Percentiles rank a stretch among this genome's conserved stretches.
Conservation (phyloP, 2,113 vertebrate species). For the Spea multiplicata region DNA sequence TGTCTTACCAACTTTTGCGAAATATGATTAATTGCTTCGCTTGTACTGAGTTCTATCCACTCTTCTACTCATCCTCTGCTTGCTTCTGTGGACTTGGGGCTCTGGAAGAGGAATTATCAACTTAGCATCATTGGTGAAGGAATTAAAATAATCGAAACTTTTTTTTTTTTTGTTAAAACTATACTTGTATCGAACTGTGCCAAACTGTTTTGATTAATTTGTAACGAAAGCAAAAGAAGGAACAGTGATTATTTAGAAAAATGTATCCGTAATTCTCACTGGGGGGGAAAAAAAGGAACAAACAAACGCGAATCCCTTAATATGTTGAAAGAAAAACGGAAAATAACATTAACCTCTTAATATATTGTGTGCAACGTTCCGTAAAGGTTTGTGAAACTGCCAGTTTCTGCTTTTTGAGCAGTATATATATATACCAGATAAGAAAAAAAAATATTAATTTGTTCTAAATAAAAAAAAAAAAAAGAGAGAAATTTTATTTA, state of each 20-base stretch:
- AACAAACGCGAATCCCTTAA: too few species aligned
- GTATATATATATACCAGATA: conserved; percentile 15
- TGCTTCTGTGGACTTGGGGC: conserved; percentile 75
- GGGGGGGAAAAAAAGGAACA: not conserved
- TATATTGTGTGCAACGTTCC: conserved; percentile 38
- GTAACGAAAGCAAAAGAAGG: conserved; percentile 21
- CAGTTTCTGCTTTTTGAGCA: conserved; percentile 39
- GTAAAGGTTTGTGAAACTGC: conserved; percentile 29
- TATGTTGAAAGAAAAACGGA: too few species aligned
- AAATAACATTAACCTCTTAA: conserved; percentile 17
- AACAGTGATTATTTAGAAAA: conserved; percentile 21
- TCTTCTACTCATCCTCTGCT: conserved; percentile 73
- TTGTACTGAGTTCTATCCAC: conserved; percentile 77
- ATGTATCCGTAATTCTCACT: conserved; percentile 36
- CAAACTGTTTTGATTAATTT: conserved; percentile 65
- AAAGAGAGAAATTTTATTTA: conserved; percentile 34
- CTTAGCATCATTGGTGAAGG: conserved; percentile 72
- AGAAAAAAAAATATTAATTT: conserved; percentile 17
- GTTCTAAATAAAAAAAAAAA: not conserved
- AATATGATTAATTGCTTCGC: conserved; percentile 75
- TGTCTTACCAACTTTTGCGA: conserved; percentile 80
- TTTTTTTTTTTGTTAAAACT: conserved; percentile 63
- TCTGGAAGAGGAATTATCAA: conserved; percentile 68
- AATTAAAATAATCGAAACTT: conserved; percentile 56
- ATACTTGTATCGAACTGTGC: conserved; percentile 75